Conservation (phyloP, 2,797 vertebrate genomes). For the Steatocranus sp. region DNA sequence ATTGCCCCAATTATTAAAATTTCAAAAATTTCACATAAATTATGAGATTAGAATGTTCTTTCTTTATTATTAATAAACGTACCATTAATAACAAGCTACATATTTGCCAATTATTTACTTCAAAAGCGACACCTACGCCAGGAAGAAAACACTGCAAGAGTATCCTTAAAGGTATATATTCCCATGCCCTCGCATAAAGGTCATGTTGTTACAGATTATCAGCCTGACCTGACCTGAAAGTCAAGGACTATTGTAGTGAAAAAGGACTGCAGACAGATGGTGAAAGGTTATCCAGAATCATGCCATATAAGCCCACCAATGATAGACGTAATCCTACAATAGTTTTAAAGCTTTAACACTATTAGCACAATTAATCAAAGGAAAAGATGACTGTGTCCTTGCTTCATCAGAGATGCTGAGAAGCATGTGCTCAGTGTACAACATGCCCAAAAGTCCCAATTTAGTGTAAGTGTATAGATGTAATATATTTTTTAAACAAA, state of each 20-base stretch:
- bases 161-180: background rate
- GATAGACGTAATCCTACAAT: background rate
- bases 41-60: background rate
- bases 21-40: background rate
- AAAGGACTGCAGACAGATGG: background rate
- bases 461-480: background rate
- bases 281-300: background rate
- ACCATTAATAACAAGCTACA: background rate
- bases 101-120: background rate
- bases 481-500: background rate
- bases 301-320: background rate
- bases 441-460: background rate
- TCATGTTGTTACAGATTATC: background rate
- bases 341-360: background rate
- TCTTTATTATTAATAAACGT: accelerated
- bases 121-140: accelerated
- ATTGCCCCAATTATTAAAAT: background rate
- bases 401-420: background rate
- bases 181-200: background rate
- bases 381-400: background rate
- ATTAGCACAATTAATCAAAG: background rate
- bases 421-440: background rate
- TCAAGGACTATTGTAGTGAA: background rate
- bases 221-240: background rate
- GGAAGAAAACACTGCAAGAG: background rate